Percentiles rank a stretch among this genome's conserved stretches.
Conservation (phyloP, 1,140 invertebrate species). For the Hypsibius dujardini region DNA sequence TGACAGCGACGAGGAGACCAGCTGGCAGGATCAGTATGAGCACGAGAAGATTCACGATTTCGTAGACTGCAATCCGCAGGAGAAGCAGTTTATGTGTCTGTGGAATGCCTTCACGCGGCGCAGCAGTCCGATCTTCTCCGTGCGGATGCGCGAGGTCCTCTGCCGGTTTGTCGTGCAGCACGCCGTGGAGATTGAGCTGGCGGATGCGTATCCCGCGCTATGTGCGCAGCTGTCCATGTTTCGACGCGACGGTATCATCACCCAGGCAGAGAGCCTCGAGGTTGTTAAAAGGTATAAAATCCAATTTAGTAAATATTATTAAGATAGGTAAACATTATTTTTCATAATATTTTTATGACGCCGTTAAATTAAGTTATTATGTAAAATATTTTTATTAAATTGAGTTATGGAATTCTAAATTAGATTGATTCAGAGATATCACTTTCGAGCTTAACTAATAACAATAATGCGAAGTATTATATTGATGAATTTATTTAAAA, state of each 20-base stretch:
- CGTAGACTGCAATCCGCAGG: not conserved
- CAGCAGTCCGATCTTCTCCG: not conserved
- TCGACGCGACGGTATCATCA: not conserved
- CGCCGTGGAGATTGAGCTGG: not conserved
- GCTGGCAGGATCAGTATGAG: slow-evolving; percentile 14
- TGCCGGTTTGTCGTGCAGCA: slow-evolving; percentile 6
- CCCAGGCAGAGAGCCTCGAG: not conserved
- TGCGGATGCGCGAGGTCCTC: not conserved
- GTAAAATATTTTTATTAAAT: too few relatives aligned
- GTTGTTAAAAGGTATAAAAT: not conserved
- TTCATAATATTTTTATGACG: too few relatives aligned
- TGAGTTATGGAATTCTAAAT: too few relatives aligned
- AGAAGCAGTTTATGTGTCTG: slow-evolving; percentile 9
- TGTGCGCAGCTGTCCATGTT: not conserved
- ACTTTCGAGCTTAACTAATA: too few relatives aligned
- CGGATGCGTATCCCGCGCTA: not conserved
- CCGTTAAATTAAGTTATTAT: too few relatives aligned
- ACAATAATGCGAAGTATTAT: too few relatives aligned
- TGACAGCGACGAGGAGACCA: slow-evolving; percentile 10
- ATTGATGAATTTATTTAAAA: too few relatives aligned
- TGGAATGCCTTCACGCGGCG: slow-evolving; percentile 14
- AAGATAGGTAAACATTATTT: too few relatives aligned
- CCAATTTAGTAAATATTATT: too few relatives aligned
- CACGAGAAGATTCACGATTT: slow-evolving; percentile 9
- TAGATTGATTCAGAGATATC: too few relatives aligned